Conservation (phyloP, 2,797 vertebrate genomes). For the Scolopax rusticola region DNA sequence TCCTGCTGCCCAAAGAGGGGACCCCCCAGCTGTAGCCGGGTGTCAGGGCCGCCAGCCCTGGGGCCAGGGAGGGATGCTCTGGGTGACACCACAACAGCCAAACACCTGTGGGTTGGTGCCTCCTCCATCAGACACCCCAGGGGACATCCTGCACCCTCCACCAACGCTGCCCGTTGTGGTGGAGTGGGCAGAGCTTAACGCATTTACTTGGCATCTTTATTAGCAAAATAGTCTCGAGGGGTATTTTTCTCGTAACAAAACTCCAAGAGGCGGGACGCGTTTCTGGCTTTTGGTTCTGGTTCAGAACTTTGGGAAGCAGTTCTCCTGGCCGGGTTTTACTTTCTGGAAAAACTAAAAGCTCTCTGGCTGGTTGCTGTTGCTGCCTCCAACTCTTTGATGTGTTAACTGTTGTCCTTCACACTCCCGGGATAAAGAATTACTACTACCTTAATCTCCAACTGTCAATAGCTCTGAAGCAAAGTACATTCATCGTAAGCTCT, state of each 20-base stretch:
- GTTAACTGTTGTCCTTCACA: constrained; percentile 81
- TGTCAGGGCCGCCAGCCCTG: neutral
- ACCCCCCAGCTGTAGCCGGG: neutral
- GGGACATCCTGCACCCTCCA: accelerated
- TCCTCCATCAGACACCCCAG: accelerated
- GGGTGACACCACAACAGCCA: accelerated
- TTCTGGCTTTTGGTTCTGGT: neutral
- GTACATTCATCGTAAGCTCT: constrained; percentile 87
- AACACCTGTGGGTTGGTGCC: neutral
- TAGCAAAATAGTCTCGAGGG: neutral
- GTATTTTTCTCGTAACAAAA: neutral
- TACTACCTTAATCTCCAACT: constrained; percentile 84
- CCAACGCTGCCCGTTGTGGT: accelerated
- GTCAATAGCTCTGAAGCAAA: constrained; percentile 87
- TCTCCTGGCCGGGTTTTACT: neutral
- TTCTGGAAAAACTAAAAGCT: constrained; percentile 45
- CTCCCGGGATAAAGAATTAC: constrained; percentile 76
- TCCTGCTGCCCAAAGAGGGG: neutral
- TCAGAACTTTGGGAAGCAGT: neutral
- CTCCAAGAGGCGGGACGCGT: neutral
- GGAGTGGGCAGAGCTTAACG: accelerated
- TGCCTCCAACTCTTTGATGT: constrained; percentile 77
- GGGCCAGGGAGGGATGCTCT: neutral
- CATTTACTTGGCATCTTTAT: neutral
- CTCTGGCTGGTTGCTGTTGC: neutral